These are phyloP conservation scores for Neotoma lepida DNA, from an alignment of 2,113 vertebrate genomes.

Conservation along the genomic window DNA sequence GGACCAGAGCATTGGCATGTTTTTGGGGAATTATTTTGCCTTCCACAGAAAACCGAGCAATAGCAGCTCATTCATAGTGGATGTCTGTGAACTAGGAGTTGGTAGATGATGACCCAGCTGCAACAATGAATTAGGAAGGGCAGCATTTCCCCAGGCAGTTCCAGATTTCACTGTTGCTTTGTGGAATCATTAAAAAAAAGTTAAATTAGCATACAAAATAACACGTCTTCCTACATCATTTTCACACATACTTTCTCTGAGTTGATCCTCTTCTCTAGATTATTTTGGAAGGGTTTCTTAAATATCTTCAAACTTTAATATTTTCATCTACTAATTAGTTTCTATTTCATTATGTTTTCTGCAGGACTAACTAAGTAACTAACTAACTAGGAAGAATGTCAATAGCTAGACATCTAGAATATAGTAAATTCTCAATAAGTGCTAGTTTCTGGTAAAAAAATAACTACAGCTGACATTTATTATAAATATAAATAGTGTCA, in stretches of 20 bases:
- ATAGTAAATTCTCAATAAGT: background rate
- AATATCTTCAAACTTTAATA: background rate
- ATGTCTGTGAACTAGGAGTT: background rate
- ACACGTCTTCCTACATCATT: background rate
- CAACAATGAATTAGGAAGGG: background rate
- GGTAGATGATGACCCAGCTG: background rate
- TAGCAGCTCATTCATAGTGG: background rate
- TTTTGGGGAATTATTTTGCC: background rate
- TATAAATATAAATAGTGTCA: conserved; percentile 11
- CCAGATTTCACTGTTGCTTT: background rate
- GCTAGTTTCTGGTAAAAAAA: background rate
- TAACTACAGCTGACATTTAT: background rate
- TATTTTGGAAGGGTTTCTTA: background rate
- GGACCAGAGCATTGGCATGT: background rate
- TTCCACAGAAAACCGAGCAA: background rate
- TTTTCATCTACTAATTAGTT: conserved; percentile 23
- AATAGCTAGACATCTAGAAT: background rate
- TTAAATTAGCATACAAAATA: background rate
- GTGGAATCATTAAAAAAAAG: background rate
- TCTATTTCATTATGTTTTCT: background rate
- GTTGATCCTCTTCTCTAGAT: background rate
- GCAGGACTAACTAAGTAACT: background rate
- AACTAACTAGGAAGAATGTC: background rate
- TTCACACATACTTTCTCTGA: background rate
- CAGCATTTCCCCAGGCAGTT: background rate